Conservation (phyloP, 2,113 vertebrate genomes). For the Uropsilus gracilis region DNA sequence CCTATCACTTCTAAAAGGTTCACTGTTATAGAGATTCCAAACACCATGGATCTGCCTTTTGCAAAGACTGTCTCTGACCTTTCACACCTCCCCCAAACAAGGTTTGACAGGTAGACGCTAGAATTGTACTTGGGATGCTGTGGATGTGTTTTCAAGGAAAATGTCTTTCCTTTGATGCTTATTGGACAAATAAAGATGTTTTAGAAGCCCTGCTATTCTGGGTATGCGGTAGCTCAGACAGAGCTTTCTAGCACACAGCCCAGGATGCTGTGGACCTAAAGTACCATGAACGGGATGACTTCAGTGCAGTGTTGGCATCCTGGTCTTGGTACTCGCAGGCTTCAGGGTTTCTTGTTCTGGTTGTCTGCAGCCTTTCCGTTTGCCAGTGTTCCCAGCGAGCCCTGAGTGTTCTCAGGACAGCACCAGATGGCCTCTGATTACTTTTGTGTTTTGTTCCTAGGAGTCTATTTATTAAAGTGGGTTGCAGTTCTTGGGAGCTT, state of each 20-base stretch:
- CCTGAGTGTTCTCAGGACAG: no score
- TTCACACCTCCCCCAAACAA: neutral
- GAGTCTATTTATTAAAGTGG: neutral
- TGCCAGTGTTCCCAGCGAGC: no score
- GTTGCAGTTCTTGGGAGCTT: neutral
- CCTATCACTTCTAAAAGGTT: no score
- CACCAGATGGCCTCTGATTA: no score
- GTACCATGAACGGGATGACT: neutral
- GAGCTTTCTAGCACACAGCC: neutral
- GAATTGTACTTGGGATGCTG: conserved; percentile 22
- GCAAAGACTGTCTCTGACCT: neutral
- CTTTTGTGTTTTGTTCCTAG: neutral
- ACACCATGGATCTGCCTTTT: neutral
- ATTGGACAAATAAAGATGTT: conserved; percentile 29
- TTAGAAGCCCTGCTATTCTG: neutral
- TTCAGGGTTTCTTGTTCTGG: no score
- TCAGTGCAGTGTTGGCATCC: neutral
- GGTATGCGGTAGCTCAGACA: neutral
- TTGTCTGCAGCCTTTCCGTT: no score
- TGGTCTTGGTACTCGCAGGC: no score
- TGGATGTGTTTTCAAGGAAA: neutral
- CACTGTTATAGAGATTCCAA: no score
- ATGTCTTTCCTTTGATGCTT: conserved; percentile 1
- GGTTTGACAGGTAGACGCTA: neutral
- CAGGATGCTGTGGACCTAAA: neutral